Base-by-base conservation (phyloP, 2,797 vertebrate species). In the Schizopygopsis malacanthus region DNA sequence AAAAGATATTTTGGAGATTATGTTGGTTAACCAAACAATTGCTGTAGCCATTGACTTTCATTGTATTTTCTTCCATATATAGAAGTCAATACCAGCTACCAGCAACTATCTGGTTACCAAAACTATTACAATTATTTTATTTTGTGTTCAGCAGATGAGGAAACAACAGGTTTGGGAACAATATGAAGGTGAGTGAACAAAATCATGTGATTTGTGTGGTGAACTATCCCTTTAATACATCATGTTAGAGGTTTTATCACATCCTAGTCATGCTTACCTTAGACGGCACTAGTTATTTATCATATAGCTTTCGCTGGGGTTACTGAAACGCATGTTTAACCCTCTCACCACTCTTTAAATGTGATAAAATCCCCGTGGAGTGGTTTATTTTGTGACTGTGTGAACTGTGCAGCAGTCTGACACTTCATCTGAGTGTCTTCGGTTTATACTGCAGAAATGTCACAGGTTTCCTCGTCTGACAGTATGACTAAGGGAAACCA, bases 401-500 rank as follows among this genome's bases (percentile, higher is more conserved):
- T 80, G 16, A 59, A 45, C 54, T 28, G 76, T 52, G 25, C 50
- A 43, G 37, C 10, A 61, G 52, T 33, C 28, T 65, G 71, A 73
- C 71, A 80, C 73, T 85, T 72, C 0, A 67, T 73, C 33, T 12
- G 13, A 39, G 50, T 54, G 54, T 28, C 15, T 50, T 37, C 20
- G 25, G 12, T 69, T 25, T 65, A 10, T 52, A 6, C 25, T 11
- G 59, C 47, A 43, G 28, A 82, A 47, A 82, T 76, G 25, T 63
- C 54, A 81, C 69, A 79, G 81, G 71, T 85, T 59, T 47, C 43
- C 33, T 81, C 72, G 37, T 22, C 39, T 41, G 76, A 59, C 54
- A 67, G 28, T 37, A 63, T 85, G 86, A 86, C 79, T 86, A 82
- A 85, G 85, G 77, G 92, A 92, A 91, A 89, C 89, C 85, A 72